Percentiles rank a stretch among this genome's conserved stretches.
phyloP scores from a whole-genome alignment of 2,797 vertebrate genomes.

The Cyprinodon diabolis region DNA sequence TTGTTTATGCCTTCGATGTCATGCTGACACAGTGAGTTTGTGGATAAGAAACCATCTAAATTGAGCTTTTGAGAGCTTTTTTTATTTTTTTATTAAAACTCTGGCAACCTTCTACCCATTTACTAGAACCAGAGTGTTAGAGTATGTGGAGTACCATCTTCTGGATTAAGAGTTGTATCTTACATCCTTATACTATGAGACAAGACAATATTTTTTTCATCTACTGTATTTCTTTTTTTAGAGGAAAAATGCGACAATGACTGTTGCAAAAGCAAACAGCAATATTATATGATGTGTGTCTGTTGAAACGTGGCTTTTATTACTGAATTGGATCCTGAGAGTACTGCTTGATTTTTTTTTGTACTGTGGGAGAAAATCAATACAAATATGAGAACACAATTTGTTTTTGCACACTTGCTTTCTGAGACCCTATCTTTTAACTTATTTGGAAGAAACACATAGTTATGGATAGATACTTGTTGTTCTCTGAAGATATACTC shows the following conservation, averaged over 20 bases:
- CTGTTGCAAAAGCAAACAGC: no score
- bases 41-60: neutral
- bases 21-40: neutral
- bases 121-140: neutral
- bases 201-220: no score
- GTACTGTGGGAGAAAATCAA: neutral
- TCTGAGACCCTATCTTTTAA: neutral
- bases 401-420: neutral
- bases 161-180: neutral
- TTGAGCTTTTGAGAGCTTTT: neutral
- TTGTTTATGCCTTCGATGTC: neutral
- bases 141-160: neutral
- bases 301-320: neutral
- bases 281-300: neutral
- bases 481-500: no score
- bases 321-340: neutral
- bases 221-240: no score
- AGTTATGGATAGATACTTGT: neutral
- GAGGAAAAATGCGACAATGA: no score
- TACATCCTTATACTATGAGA: neutral
- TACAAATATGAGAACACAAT: neutral
- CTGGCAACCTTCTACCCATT: neutral
- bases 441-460: neutral
- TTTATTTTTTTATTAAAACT: neutral
- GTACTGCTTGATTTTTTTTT: neutral